phyloP scores from a whole-genome alignment of 2,797 vertebrate genomes.

The Lutra lutra region DNA sequence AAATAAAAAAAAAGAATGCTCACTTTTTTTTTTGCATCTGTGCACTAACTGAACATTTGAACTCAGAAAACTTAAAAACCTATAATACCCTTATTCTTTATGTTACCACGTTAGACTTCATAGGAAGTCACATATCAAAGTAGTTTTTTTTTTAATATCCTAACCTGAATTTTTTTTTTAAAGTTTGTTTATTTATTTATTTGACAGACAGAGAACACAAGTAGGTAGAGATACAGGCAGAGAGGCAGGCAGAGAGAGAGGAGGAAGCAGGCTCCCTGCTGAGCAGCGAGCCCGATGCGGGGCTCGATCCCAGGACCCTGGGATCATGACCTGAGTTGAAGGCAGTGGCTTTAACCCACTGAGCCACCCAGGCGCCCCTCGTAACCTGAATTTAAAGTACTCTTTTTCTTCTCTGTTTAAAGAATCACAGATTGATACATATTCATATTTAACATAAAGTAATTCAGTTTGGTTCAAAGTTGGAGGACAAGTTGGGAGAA shows the following conservation, averaged over 20 bases:
- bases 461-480: not conserved
- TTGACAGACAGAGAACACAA: too few species aligned
- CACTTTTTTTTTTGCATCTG: not conserved
- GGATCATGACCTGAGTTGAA: too few species aligned
- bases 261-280: too few species aligned
- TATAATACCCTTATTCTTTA: not conserved
- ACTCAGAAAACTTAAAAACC: not conserved
- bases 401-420: not conserved
- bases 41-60: not conserved
- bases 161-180: not conserved
- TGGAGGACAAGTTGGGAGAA: not conserved
- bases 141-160: not conserved
- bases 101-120: not conserved
- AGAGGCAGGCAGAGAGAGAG: too few species aligned
- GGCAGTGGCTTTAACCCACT: too few species aligned
- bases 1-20: not conserved
- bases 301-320: too few species aligned
- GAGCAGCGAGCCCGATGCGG: too few species aligned
- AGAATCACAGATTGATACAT: not conserved
- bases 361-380: too few species aligned
- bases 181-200: too few species aligned
- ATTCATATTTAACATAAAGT: not conserved
- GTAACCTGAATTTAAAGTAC: constrained; percentile 19
- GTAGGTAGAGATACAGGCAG: too few species aligned
- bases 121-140: not conserved